Base-by-base conservation (phyloP, 1,140 invertebrate species). In the Cydia strobilella region DNA sequence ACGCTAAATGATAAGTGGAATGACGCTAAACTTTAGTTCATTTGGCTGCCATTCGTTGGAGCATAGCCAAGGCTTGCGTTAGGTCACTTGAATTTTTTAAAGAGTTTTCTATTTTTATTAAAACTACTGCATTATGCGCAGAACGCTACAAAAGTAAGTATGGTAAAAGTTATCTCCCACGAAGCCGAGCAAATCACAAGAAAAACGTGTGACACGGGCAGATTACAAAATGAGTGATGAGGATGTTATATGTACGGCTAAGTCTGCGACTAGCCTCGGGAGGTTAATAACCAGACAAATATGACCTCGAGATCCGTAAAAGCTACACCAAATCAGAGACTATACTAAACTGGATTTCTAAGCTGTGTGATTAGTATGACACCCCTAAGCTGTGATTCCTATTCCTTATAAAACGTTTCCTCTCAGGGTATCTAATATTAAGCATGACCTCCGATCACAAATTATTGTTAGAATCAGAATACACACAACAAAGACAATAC, bases 161-260 rank as follows among this genome's bases (percentile, higher is more conserved):
- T 23, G n/a, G 18, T 23, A 59, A 18, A 59, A 59, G 20, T 23
- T 59, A 59, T 59, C 54, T 59, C 20, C 6, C 18, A 23, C 20
- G 9, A 59, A 59, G 54, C 54, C 20, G 54, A 23, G 54, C 31
- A 69, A 69, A 69, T 69, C 65, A 18, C 27, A 69, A 69, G 31
- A 69, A 74, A 74, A 74, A 74, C 27, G 31, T 35, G 63, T 74
- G 73, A 77, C 73, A 74, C 35, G 15, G 65, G 39, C 72, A 74
- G 76, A 77, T 77, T 74, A 74, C 73, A 77, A 73, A 69, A 72
- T 77, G 76, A 77, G 45, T 59, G 73, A 77, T 77, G 76, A 59
- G 48, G 42, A 39, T 65, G 73, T 72, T 74, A 76, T 74, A 72
- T 72, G 54, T n/a, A 59, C 27, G 69, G 39, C 42, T 62, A 15